phyloP scores from a whole-genome alignment of 2,888 invertebrate species.

The Erebia palarica region DNA sequence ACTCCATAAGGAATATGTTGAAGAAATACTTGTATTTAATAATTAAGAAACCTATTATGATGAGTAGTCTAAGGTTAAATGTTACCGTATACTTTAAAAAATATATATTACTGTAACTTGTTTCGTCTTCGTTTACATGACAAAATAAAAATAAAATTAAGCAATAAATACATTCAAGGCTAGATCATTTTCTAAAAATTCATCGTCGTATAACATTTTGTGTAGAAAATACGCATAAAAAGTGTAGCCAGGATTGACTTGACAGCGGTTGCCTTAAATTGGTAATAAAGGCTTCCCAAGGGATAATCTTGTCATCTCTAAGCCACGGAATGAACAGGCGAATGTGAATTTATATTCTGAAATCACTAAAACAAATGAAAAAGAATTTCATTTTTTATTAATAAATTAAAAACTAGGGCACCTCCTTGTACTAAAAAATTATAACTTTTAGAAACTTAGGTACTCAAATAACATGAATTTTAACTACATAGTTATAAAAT shows the following conservation, averaged over 20 bases:
- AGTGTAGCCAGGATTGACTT: conserved; percentile 40
- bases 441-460: no score
- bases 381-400: background rate
- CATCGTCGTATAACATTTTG: background rate
- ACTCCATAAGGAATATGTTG: background rate
- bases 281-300: conserved; percentile 32
- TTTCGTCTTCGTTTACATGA: background rate
- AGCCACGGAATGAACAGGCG: background rate
- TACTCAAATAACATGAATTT: no score
- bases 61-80: background rate
- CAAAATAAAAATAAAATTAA: background rate
- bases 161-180: background rate
- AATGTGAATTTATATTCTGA: background rate
- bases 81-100: background rate
- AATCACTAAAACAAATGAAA: background rate
- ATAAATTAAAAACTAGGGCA: background rate
- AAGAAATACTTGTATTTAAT: background rate
- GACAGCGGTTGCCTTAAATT: conserved; percentile 37
- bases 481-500: no score
- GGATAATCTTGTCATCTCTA: conserved; percentile 24
- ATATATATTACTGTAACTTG: no score
- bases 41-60: background rate
- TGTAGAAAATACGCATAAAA: conserved; percentile 11
- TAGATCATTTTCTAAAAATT: background rate
- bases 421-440: no score